These are phyloP conservation scores for Lepus europaeus DNA, from an alignment of 2,113 vertebrate genomes.

Conservation along the genomic window DNA sequence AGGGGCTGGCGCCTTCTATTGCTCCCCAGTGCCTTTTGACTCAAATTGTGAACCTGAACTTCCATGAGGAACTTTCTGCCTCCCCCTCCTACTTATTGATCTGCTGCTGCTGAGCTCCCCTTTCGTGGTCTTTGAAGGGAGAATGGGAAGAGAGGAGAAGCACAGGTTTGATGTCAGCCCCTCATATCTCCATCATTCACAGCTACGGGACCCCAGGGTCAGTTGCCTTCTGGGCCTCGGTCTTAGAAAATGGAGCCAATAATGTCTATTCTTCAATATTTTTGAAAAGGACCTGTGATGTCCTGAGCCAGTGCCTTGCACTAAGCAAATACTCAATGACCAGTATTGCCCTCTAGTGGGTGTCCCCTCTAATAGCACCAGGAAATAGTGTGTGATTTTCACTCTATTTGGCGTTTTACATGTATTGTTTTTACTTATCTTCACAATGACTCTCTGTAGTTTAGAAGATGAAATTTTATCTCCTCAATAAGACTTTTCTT, in stretches of 20 bases:
- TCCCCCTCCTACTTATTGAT: conserved; percentile 48
- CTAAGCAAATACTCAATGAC: neutral
- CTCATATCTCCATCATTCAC: neutral
- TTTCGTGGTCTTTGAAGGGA: conserved; percentile 43
- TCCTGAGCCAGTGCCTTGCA: neutral
- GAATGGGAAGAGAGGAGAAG: conserved; percentile 32
- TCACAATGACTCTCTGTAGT: neutral
- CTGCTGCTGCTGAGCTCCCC: neutral
- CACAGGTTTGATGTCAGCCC: neutral
- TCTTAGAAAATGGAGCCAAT: neutral
- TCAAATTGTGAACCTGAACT: neutral
- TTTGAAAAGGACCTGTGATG: neutral
- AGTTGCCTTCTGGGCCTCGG: neutral
- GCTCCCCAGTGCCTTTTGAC: neutral
- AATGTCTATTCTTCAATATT: neutral
- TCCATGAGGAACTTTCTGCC: neutral
- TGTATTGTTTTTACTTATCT: conserved; percentile 22
- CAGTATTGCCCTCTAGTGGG: conserved; percentile 2
- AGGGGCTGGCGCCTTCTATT: neutral
- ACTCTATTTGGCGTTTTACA: neutral
- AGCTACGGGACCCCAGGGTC: neutral
- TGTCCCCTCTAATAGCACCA: neutral
- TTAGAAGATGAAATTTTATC: neutral
- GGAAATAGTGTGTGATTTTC: neutral
- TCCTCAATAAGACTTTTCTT: neutral